Evolutionary conservation across 1,140 invertebrate genomes (phyloP), one percentile per base, ranked within the genome.

Genomic region (Drosophila sp.): DNA sequence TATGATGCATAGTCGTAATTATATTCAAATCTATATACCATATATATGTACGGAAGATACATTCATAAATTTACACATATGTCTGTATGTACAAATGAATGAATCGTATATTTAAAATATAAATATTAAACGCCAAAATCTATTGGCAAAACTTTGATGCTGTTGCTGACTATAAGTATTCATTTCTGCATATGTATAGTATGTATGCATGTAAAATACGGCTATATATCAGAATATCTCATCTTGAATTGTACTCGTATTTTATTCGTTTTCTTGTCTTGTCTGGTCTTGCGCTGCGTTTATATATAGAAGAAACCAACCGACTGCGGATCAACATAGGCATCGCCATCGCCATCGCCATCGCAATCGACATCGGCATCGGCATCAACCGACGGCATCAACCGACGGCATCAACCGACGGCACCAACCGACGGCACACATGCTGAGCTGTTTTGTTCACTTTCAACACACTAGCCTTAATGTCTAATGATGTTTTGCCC

Each of bases 401-500:
- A 56, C 34, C 67, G 67, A 72, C 56, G 61, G 69, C 73, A 77
- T n/a, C 21, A 43, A 56, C 34, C 67, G 67, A 72, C 56, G 61
- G 69, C 73, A 77, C 58, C 21, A 43, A 56, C 34, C 67, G 67
- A 72, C 56, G 61, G 69, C 73, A 77, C 58, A 74, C 71, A 77
- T 70, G 70, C 74, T 76, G 74, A 72, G 73, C 41, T 72, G 50
- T 67, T 74, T 74, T 67, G 63, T 63, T 69, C 71, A 70, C 34
- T 53, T 69, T 71, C 72, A 73, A 69, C 64, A 73, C 50, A 73
- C 71, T 73, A 67, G 64, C 71, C 71, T 62, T 62, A 73, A 73
- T 75, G 72, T 54, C 75, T 77, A 77, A 77, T 74, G 75, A 77
- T 77, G 64, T 77, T 77, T 77, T 57, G 64, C 58, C 71, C 63